A percentile compares a stretch with the other conserved stretches of the same genome.
phyloP scores from a whole-genome alignment of 2,113 vertebrate species.

The Triplophysa tibetana region DNA sequence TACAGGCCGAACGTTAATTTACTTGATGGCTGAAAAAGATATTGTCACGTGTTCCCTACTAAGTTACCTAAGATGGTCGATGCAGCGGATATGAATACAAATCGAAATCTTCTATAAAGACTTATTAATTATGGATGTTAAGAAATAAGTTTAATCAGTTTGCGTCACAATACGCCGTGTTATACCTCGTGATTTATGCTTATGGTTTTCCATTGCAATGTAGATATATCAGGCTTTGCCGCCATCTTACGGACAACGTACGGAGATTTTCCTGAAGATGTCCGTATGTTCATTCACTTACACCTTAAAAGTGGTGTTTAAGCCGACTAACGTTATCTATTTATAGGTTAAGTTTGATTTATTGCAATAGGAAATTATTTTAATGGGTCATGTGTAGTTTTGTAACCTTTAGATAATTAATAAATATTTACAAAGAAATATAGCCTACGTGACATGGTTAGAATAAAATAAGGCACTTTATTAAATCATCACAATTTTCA shows the following conservation, averaged over 20 bases:
- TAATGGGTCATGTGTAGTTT: neutral
- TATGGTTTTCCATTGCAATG: neutral
- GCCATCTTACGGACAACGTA: constrained; percentile 16
- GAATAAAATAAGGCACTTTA: constrained; percentile 13
- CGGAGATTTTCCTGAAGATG: neutral
- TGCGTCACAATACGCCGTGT: no score
- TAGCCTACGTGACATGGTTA: neutral
- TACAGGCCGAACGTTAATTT: no score
- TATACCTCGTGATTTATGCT: no score
- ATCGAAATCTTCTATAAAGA: no score
- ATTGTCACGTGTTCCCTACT: neutral
- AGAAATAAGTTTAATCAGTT: no score
- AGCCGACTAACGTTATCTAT: neutral
- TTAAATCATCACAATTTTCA: neutral
- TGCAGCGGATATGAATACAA: neutral
- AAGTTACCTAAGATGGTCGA: neutral
- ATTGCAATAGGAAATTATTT: neutral
- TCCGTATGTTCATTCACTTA: neutral
- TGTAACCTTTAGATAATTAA: no score
- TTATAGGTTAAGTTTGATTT: neutral
- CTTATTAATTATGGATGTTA: no score
- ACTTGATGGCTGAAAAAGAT: neutral
- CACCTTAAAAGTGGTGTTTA: neutral
- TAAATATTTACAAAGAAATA: neutral
- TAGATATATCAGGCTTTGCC: neutral